Percentiles rank a stretch among this genome's conserved stretches.
Conservation (phyloP, 2,113 vertebrate genomes). For the Helogale parvula region DNA sequence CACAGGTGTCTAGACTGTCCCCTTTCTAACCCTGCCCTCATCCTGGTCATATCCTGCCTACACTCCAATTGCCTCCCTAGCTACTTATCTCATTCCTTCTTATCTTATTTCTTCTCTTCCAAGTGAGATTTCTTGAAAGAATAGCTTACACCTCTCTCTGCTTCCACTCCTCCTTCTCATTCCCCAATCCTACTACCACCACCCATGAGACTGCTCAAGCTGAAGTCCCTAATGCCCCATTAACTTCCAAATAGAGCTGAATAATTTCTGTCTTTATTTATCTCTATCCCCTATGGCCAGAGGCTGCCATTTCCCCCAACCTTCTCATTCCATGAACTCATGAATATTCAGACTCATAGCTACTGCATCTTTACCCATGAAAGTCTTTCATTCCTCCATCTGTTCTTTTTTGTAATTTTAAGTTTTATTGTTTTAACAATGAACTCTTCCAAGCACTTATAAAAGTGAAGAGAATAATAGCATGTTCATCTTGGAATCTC, state of each 20-base stretch:
- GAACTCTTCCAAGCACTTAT: background rate
- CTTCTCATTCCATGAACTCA: background rate
- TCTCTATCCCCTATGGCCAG: background rate
- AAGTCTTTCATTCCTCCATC: background rate
- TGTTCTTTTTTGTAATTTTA: background rate
- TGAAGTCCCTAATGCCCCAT: background rate
- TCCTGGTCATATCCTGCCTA: background rate
- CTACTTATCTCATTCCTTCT: background rate
- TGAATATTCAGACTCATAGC: background rate
- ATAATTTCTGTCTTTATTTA: background rate
- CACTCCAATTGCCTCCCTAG: background rate
- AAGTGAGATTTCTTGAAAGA: background rate
- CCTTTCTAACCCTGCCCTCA: background rate
- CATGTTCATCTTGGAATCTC: background rate
- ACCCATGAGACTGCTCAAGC: background rate
- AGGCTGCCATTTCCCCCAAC: background rate
- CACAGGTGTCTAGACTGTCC: too few species aligned
- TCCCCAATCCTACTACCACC: background rate
- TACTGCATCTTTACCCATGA: background rate
- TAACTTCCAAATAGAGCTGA: background rate
- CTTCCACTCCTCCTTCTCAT: background rate
- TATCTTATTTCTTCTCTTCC: background rate
- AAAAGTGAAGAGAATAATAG: background rate
- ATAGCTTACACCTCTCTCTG: background rate
- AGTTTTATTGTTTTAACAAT: background rate